phyloP scores from a whole-genome alignment of 2,888 invertebrate genomes.

The Philonicus albiceps region DNA sequence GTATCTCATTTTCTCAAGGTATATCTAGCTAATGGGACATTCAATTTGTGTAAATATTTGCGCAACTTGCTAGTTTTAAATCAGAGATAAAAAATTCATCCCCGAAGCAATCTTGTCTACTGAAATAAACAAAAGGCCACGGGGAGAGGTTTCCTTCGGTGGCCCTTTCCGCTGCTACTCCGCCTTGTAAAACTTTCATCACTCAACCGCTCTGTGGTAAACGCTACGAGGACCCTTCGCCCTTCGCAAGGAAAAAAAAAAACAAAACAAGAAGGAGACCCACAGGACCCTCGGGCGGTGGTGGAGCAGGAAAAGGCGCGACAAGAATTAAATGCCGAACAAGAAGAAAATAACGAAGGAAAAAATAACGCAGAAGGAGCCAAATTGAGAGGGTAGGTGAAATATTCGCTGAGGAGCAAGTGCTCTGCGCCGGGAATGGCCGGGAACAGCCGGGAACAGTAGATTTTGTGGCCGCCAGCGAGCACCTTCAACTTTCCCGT shows the following conservation, averaged over 20 bases:
- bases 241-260: background rate
- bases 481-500: slow-evolving; percentile 43
- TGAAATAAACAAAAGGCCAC: slow-evolving; percentile 46
- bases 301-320: slow-evolving; percentile 32
- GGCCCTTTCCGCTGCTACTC: background rate
- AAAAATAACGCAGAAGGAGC: background rate
- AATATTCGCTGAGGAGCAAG: background rate
- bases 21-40: slow-evolving; percentile 40
- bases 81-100: slow-evolving; percentile 47
- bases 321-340: slow-evolving; percentile 39
- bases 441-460: slow-evolving; percentile 8
- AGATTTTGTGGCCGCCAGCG: slow-evolving; percentile 30
- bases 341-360: slow-evolving; percentile 8
- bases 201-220: slow-evolving; percentile 39
- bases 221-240: slow-evolving; percentile 12
- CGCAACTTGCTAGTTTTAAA: slow-evolving; percentile 45
- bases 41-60: slow-evolving; percentile 42
- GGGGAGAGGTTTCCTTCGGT: background rate
- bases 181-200: slow-evolving; percentile 48
- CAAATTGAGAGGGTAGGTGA: slow-evolving; percentile 28
- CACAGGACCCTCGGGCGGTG: background rate
- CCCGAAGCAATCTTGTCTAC: slow-evolving; percentile 41
- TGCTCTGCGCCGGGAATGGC: background rate
- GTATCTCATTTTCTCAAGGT: slow-evolving; percentile 34
- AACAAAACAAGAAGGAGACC: background rate